Evolutionary conservation across 2,113 vertebrate genomes (phyloP).

Genomic region (Pandion haliaetus): DNA sequence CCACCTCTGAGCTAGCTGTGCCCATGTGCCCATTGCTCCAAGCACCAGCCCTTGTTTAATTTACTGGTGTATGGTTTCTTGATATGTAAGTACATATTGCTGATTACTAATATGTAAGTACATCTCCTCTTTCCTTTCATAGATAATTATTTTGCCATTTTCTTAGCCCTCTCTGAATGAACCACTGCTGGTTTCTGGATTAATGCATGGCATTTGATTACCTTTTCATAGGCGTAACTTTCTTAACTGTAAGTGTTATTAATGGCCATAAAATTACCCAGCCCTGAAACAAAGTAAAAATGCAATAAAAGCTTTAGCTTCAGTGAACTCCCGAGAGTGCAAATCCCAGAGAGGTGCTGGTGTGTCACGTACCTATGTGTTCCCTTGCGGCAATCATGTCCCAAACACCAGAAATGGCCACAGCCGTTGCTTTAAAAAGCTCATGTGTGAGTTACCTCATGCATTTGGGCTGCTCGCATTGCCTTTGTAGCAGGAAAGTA

Average conservation of each 20-base stretch:
- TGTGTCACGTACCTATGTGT: not conserved
- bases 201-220: conserved; percentile 37
- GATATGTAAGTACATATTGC: not conserved
- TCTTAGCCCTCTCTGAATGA: not conserved
- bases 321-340: not conserved
- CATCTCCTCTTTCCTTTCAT: not conserved
- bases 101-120: not conserved
- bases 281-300: conserved; percentile 8
- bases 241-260: conserved; percentile 25
- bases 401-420: not conserved
- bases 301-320: not conserved
- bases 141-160: not conserved
- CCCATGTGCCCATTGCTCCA: fast-evolving
- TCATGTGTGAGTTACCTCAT: not conserved
- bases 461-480: not conserved
- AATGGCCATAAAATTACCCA: conserved; percentile 18
- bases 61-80: not conserved
- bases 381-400: not conserved
- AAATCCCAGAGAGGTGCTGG: not conserved
- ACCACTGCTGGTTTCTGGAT: not conserved
- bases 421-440: not conserved
- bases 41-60: not conserved
- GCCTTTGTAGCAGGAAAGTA: not conserved
- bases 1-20: not conserved
- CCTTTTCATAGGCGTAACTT: not conserved